Evolutionary conservation across 2,888 invertebrate genomes (phyloP), one percentile per base, ranked within the genome.

Genomic region (Brenthis daphne): DNA sequence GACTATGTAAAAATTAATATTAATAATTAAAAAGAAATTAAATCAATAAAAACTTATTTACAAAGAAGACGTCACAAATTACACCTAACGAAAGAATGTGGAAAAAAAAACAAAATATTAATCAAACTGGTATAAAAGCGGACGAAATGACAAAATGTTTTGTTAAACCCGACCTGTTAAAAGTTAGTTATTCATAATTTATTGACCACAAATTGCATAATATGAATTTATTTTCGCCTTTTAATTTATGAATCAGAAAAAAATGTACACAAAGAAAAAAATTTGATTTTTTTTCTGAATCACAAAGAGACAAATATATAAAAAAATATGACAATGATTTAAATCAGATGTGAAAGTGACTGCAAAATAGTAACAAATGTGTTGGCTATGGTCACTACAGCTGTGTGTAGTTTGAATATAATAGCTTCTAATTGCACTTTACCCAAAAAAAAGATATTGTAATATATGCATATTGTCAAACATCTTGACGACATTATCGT

Each of bases 101-200:
- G 2, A 37, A n/a, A 55, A 61, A 60, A 37, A 0, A 37, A 43
- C 2, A 43, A 43, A 11, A 43, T 43, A 43, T 43, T 43, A 43
- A 11, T 43, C 8, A 83, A 79, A 81, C 88, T 88, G 86, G 86
- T 90, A 86, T 81, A 86, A 85, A 88, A 88, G 87, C 89, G 85
- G 84, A 88, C 89, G 80, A 65, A 69, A 63, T 73, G 54, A 75
- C 71, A 80, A 79, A 77, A 80, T 77, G 73, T 73, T 78, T 51
- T 20, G 20, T 33, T 57, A 56, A 51, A 43, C n/a, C 58, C 51
- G 12, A 80, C 81, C 82, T 75, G 82, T 87, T 86, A 85, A 81
- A 11, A 43, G 37, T 86, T 71, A 73, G 75, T 72, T 77, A 73
- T 66, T 68, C 58, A 57, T 53, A 61, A 65, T 61, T 43, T 54